Evolutionary conservation across 2,888 invertebrate species (phyloP).

Genomic region (Tipula vernalis): DNA sequence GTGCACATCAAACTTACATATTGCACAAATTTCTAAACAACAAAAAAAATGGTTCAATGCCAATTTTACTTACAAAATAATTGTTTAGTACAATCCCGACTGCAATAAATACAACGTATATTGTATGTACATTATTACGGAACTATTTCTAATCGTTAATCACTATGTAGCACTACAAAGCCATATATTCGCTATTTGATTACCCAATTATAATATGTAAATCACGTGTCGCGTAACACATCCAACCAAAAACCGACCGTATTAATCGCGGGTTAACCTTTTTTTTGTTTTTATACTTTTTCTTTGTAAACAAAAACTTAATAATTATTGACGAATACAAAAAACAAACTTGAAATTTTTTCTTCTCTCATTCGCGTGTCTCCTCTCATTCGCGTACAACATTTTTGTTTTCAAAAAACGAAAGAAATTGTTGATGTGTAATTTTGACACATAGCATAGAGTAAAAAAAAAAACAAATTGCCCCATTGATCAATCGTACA

Average conservation of each 20-base stretch:
- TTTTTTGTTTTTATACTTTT: too few species aligned
- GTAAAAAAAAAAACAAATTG: background rate
- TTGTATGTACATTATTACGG: too few species aligned
- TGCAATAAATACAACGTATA: too few species aligned
- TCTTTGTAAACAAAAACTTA: background rate
- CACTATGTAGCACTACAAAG: too few species aligned
- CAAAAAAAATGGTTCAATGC: too few species aligned
- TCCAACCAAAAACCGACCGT: background rate
- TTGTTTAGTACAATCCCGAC: too few species aligned
- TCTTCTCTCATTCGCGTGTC: background rate
- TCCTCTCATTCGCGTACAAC: background rate
- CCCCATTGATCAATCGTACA: background rate
- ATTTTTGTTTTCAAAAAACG: background rate
- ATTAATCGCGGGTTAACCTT: background rate
- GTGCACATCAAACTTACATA: too few species aligned
- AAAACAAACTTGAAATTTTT: background rate
- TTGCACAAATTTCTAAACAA: too few species aligned
- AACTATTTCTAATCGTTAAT: too few species aligned
- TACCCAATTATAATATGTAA: background rate
- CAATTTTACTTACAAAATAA: too few species aligned
- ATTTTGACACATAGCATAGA: background rate
- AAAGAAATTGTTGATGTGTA: background rate
- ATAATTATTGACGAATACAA: background rate
- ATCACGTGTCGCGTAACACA: background rate
- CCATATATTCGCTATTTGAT: too few species aligned